Percentiles rank a stretch among this genome's conserved stretches.
Evolutionary conservation across 2,888 invertebrate genomes (phyloP).

Genomic region (Tanytarsus gracilentus): DNA sequence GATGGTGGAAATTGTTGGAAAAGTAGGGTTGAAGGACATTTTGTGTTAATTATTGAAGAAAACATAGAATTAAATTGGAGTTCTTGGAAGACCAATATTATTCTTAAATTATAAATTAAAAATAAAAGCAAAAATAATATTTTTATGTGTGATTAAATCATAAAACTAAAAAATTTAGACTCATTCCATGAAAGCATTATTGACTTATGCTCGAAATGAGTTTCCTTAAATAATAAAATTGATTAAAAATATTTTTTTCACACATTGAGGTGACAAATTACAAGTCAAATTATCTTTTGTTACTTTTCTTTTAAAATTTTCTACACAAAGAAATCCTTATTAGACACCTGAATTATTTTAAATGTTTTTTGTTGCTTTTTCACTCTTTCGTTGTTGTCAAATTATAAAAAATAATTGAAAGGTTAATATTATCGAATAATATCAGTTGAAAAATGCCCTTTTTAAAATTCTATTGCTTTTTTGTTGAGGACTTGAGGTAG

Average conservation of each 20-base stretch:
- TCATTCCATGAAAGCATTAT: slow-evolving; percentile 17
- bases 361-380: too few species aligned
- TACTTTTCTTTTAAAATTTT: too few species aligned
- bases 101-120: slow-evolving; percentile 6
- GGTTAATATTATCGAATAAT: too few species aligned
- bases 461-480: too few species aligned
- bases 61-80: slow-evolving; percentile 19
- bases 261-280: too few species aligned
- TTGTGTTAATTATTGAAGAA: neutral
- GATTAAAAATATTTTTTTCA: neutral
- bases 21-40: neutral
- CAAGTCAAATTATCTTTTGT: too few species aligned
- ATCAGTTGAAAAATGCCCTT: too few species aligned
- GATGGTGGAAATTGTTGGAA: slow-evolving; percentile 10
- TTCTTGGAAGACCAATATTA: slow-evolving; percentile 24
- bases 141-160: neutral
- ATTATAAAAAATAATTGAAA: too few species aligned
- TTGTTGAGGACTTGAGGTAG: too few species aligned
- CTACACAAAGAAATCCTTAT: too few species aligned
- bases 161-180: slow-evolving; percentile 12
- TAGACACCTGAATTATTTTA: too few species aligned
- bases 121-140: neutral
- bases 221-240: neutral
- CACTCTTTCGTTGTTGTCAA: too few species aligned
- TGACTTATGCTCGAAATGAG: slow-evolving; percentile 18